A percentile compares a stretch with the other conserved stretches of the same genome.
phyloP scores from a whole-genome alignment of 2,113 vertebrate species.

The Steatornis caripensis region DNA sequence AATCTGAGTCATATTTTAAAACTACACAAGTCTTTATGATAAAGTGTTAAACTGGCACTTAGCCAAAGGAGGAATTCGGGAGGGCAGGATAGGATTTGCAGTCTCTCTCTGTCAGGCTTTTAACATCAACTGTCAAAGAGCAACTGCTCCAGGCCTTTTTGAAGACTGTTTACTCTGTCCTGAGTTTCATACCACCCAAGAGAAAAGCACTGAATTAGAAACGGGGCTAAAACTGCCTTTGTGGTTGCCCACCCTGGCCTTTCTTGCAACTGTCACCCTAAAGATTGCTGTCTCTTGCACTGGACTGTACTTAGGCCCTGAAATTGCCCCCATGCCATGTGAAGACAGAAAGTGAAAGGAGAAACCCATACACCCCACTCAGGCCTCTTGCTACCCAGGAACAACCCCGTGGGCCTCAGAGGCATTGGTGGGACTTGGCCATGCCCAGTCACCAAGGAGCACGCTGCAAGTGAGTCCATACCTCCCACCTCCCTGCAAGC shows the following conservation, averaged over 20 bases:
- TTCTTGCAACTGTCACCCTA: neutral
- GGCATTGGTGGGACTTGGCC: neutral
- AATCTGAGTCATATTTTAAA: neutral
- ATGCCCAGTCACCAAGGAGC: neutral
- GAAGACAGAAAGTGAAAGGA: neutral
- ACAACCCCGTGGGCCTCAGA: neutral
- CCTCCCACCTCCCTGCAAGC: neutral
- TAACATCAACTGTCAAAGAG: neutral
- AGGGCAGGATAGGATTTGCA: neutral
- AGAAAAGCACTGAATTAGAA: neutral
- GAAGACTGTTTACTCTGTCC: neutral
- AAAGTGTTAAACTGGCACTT: neutral
- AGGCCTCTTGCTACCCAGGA: neutral
- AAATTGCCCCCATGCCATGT: neutral
- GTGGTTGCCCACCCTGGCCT: neutral
- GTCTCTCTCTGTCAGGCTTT: neutral
- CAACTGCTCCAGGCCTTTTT: neutral
- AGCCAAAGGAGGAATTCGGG: neutral
- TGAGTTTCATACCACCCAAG: neutral
- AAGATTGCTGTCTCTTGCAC: neutral
- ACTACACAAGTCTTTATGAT: neutral
- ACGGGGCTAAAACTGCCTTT: neutral
- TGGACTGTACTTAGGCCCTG: neutral
- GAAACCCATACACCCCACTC: neutral
- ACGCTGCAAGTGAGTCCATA: neutral